Base-by-base conservation (phyloP, 2,888 invertebrate species). In the Microctonus aethiopoides region DNA sequence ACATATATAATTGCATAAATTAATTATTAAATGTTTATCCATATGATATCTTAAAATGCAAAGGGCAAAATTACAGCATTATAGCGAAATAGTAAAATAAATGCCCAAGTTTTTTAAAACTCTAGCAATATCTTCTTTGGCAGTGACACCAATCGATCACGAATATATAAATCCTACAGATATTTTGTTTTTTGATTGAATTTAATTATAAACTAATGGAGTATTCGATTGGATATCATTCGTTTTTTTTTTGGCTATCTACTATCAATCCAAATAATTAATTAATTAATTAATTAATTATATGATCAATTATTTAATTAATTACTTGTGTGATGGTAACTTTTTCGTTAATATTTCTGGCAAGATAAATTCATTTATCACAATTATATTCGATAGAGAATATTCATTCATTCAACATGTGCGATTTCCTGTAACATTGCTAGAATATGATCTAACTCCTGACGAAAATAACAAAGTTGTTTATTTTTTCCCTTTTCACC, bases 341-440 rank as follows among this genome's bases (percentile, higher is more conserved):
- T 16, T 46, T 46, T 4, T 10, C 46, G 16, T 46, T 16, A 16
- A 5, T 46, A 46, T 16, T 26, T 41, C 10, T 59, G 9, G 39
- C 41, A 60, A 56, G 13, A 46, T 67, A 24, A 20, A 57, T 56
- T 41, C 60, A 67, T 52, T 61, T 39, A 39, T 39, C 39, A 61
- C 16, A 61, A 61, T 39, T 34, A 36, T 20, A 20, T 59, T n/a
- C 4, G 32, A 59, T 59, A 59, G 32, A 36, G 4, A 36, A 36
- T 20, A 32, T 29, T 11, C 24, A 52, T 39, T 81, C 68, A 82
- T 60, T 81, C 80, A 56, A 81, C 77, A 71, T 81, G 82, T 13
- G 86, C 79, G 24, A 86, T 83, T 72, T 86, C 84, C 67, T 86
- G 86, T 9, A 86, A 75, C 83, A 84, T 86, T 4, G 76, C 81